Conservation (phyloP, 92 coral and sea anemone genomes). For the Bergia sp. region DNA sequence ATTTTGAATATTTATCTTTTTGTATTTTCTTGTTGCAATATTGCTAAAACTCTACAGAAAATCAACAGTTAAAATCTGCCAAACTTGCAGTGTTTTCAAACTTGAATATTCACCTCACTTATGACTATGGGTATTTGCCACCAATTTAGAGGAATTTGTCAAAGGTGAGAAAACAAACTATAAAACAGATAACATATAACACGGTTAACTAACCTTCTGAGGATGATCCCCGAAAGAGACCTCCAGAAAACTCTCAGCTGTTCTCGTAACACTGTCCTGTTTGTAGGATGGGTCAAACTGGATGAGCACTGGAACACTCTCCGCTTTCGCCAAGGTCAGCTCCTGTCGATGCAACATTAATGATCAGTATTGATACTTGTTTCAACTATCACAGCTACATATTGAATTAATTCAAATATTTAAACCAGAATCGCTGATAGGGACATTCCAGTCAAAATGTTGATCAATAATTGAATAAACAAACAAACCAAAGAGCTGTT, state of each 20-base stretch:
- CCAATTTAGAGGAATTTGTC: not conserved
- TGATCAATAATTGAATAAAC: not conserved
- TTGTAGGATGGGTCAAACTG: constrained; percentile 97
- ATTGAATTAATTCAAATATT: not conserved
- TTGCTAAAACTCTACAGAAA: not conserved
- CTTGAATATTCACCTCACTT: not conserved
- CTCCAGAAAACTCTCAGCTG: constrained; percentile 81
- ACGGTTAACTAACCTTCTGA: constrained; percentile 61
- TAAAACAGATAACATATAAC: too few relatives aligned
- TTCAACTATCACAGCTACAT: not conserved
- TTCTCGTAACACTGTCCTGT: constrained; percentile 84
- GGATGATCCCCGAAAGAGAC: constrained; percentile 92
- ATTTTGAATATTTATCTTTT: not conserved
- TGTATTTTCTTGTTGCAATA: not conserved
- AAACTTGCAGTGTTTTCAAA: not conserved
- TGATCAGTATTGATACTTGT: not conserved
- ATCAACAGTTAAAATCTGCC: too few relatives aligned
- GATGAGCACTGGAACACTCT: constrained; percentile 86
- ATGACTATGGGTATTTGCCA: not conserved
- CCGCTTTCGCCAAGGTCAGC: constrained; percentile 76
- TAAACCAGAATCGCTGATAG: not conserved
- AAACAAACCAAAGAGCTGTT: not conserved
- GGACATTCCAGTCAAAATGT: not conserved
- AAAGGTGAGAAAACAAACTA: not conserved
- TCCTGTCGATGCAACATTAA: constrained; percentile 52